Evolutionary conservation across 2,113 vertebrate genomes (phyloP), one percentile per base, ranked within the genome.

Genomic region (Plestiodon gilberti): DNA sequence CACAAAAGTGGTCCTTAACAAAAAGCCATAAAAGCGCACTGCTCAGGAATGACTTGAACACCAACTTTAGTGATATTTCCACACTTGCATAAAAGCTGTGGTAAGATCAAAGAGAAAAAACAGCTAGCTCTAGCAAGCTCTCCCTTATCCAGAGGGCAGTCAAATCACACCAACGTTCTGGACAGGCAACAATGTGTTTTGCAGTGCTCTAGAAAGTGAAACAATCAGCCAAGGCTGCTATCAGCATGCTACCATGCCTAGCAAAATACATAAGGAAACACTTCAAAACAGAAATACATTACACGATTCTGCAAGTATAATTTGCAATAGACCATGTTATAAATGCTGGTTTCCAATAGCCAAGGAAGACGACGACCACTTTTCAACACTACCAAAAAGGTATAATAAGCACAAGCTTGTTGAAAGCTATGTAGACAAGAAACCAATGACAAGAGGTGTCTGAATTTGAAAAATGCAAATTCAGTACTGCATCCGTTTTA

Each of bases 171-270:
- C 55, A 82, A 61, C 5, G 65, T 28, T 5, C 0, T 0, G 8
- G 17, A 1, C 0, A 25, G 13, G 33, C 10, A 64, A n/a, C 10
- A 52, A 38, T 0, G 1, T 35, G 23, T 3, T 64, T 23, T 28
- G 28, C 33, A 25, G 2, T n/a, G 52, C 14, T 48, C 33, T n/a
- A 90, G 25, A 4, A 73, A 11, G 30, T 20, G 4, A 30, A 11
- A 7, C 62, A 43, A 25, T 0, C 57, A 8, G 65, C n/a, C 3
- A 83, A 65, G n/a, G 33, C 1, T 61, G 22, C 20, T 81, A 85
- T 4, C 65, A 52, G 1, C 20, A 18, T 28, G 28, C 15, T 43
- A 76, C 61, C 30, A 15, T 77, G 38, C 57, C n/a, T 71, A 10
- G 7, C 1, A 3, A 0, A 81, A 0, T 33, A 20, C 11, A 33